phyloP scores from a whole-genome alignment of 2,113 vertebrate species.

The Istiophorus platypterus region DNA sequence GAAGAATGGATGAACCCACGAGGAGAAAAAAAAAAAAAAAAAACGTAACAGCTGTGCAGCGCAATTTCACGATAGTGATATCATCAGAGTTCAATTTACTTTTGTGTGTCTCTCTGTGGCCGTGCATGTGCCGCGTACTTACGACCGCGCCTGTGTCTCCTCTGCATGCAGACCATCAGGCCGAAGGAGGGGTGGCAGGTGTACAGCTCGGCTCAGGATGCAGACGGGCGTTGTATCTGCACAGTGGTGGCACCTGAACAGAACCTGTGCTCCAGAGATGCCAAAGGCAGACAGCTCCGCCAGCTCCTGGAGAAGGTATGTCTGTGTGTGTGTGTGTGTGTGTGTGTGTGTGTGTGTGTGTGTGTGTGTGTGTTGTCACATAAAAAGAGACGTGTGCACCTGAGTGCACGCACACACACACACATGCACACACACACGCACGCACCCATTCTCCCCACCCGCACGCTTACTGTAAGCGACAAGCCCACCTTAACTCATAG shows the following conservation, averaged over 20 bases:
- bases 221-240: conserved; percentile 96
- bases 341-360: no score
- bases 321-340: no score
- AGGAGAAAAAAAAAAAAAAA: conserved; percentile 34
- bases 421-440: conserved; percentile 24
- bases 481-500: conserved; percentile 40
- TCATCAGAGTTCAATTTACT: conserved; percentile 11
- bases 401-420: neutral
- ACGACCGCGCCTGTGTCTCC: conserved; percentile 23
- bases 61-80: conserved; percentile 32
- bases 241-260: conserved; percentile 98
- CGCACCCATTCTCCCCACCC: neutral
- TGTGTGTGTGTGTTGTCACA: no score
- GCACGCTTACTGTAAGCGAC: conserved; percentile 15
- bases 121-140: conserved; percentile 29
- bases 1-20: conserved; percentile 34
- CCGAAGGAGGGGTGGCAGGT: conserved; percentile 99
- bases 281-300: conserved; percentile 95
- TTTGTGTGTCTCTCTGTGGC: conserved; percentile 8
- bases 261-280: conserved; percentile 96
- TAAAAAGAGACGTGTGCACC: neutral
- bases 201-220: conserved; percentile 97
- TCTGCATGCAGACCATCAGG: conserved; percentile 89
- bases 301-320: conserved; percentile 99
- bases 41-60: conserved; percentile 10